Evolutionary conservation across 2,888 invertebrate species (phyloP).

Genomic region (Rhyacophila evoluta): DNA sequence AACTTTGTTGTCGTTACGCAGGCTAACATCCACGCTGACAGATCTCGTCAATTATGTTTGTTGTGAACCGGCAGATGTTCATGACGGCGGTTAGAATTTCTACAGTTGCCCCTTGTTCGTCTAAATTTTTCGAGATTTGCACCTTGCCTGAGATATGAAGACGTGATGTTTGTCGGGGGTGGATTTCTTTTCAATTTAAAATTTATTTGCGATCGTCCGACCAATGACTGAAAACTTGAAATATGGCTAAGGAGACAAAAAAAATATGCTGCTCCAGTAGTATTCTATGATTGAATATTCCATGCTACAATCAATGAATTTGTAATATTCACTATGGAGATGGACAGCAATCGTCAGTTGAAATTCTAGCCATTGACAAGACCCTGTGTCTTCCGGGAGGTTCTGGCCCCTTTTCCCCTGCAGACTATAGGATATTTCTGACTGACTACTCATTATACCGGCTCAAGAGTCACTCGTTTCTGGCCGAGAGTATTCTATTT

Average conservation of each 20-base stretch:
- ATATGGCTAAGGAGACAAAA: background rate
- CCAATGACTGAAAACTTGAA: background rate
- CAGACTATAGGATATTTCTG: background rate
- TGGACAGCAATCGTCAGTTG: background rate
- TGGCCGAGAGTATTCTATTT: background rate
- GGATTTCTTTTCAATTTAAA: background rate
- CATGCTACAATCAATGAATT: background rate
- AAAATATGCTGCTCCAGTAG: background rate
- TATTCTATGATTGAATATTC: background rate
- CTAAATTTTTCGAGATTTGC: background rate
- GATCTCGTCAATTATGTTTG: background rate
- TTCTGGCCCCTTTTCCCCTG: background rate
- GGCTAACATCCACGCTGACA: background rate
- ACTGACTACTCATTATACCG: background rate
- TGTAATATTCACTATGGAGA: background rate
- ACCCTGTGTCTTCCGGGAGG: background rate
- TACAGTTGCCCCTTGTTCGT: background rate
- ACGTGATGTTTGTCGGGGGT: conserved; percentile 8
- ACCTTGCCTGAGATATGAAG: background rate
- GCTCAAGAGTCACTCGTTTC: background rate
- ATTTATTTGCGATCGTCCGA: background rate
- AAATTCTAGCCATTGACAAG: background rate
- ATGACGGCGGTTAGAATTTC: background rate
- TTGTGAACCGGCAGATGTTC: background rate
- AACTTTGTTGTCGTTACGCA: background rate